Evolutionary conservation across 2,113 vertebrate species (phyloP).

Genomic region (Callocephalon fimbriatum): DNA sequence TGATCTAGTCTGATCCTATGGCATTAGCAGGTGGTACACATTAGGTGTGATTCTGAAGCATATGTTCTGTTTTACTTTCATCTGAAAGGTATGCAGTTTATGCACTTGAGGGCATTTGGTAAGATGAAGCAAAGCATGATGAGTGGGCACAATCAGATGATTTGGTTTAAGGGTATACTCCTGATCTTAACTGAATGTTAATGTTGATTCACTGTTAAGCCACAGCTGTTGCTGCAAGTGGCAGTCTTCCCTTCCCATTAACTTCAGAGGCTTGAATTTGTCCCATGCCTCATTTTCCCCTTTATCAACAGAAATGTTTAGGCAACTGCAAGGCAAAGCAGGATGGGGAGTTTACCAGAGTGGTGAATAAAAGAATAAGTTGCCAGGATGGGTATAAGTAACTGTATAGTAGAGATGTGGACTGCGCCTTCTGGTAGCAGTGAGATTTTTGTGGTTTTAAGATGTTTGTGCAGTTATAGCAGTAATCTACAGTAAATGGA

Average conservation of each 20-base stretch:
- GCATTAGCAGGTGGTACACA: fast-evolving
- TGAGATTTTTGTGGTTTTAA: not conserved
- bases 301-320: not conserved
- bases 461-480: not conserved
- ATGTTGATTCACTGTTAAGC: not conserved
- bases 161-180: not conserved
- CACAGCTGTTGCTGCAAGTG: not conserved
- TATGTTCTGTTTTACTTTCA: not conserved
- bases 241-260: not conserved
- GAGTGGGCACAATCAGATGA: not conserved
- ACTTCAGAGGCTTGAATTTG: not conserved
- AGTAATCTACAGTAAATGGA: not conserved
- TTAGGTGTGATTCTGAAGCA: not conserved
- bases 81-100: not conserved
- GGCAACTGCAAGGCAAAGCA: not conserved
- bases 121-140: not conserved
- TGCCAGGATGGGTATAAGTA: not conserved
- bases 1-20: not conserved
- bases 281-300: not conserved
- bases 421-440: not conserved
- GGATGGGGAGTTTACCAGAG: not conserved
- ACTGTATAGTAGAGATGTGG: not conserved
- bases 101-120: not conserved
- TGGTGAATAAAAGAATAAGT: not conserved
- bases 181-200: not conserved